Evolutionary conservation across 2,888 invertebrate species (phyloP).

Genomic region (Keiferia lycopersicella): DNA sequence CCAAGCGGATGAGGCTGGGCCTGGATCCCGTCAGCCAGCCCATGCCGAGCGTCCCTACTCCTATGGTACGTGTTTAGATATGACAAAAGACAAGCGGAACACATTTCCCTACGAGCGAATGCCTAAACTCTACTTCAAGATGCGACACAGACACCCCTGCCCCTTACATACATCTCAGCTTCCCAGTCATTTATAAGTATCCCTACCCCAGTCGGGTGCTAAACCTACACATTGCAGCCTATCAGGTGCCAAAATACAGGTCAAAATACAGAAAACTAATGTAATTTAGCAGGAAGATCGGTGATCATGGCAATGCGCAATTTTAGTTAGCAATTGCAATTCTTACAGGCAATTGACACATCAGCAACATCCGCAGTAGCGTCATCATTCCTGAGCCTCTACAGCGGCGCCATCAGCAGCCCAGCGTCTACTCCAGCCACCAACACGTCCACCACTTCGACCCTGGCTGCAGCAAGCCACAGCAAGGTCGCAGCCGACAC

Average conservation of each 20-base stretch:
- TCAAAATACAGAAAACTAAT: too few species aligned
- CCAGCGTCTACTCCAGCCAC: slow-evolving; percentile 62
- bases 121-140: too few species aligned
- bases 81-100: too few species aligned
- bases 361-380: slow-evolving; percentile 80
- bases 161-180: too few species aligned
- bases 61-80: slow-evolving; percentile 68
- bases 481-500: slow-evolving; percentile 66
- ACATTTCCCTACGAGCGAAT: too few species aligned
- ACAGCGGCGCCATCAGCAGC: slow-evolving; percentile 75
- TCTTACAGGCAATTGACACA: slow-evolving; percentile 79
- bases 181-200: too few species aligned
- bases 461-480: slow-evolving; percentile 53
- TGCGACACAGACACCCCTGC: too few species aligned
- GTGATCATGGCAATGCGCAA: not conserved
- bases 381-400: slow-evolving; percentile 76
- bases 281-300: too few species aligned
- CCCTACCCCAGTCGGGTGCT: too few species aligned
- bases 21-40: slow-evolving; percentile 97
- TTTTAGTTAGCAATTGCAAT: not conserved
- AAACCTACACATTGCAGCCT: too few species aligned
- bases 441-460: slow-evolving; percentile 50
- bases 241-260: too few species aligned
- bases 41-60: slow-evolving; percentile 88
- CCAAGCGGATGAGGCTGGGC: slow-evolving; percentile 97